Evolutionary conservation across 2,113 vertebrate species (phyloP), one percentile per base, ranked within the genome.

Genomic region (Bubo scandiacus): DNA sequence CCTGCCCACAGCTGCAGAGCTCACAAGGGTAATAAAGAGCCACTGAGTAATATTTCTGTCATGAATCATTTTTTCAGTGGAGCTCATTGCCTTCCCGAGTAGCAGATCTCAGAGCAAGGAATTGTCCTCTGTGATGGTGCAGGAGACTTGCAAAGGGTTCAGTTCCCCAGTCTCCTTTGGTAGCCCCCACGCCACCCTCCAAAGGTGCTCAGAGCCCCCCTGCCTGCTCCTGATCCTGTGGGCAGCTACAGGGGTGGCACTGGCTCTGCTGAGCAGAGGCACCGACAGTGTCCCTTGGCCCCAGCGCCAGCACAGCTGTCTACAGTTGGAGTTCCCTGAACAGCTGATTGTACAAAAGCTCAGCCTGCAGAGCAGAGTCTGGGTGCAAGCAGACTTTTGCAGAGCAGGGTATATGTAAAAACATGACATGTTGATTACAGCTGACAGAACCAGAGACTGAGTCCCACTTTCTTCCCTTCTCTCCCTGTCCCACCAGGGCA

Each of bases 171-270:
- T 4, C 6, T 7, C 34, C 49, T 88, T 59, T 40, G 27, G n/a
- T 21, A 42, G 43, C 32, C 43, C 14, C 62, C 1, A 0, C 0
- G 5, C 27, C 3, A 1, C 32, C 10, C 34, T 57, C 19, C 20
- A 27, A 23, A 10, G 36, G 27, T 18, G 9, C 27, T 23, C 15
- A n/a, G 59, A 47, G 32, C 22, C 19, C 17, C 47, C 18, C 21
- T 9, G 29, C 30, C 59, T 3, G 3, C 29, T 73, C 45, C 49
- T 4, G 0, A 70, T 43, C 47, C 58, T 0, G 0, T 0, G 9
- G 47, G 26, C 65, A 55, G 59, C 9, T 1, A 6, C 38, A 1
- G 3, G 34, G 5, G 25, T 26, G 49, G 18, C 47, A 45, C 16
- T 0, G n/a, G n/a, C 40, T 42, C 55, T 22, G 23, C 13, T 16